Percentiles rank a stretch among this genome's conserved stretches.
phyloP scores from a whole-genome alignment of 2,113 vertebrate species.

The Athene cunicularia region DNA sequence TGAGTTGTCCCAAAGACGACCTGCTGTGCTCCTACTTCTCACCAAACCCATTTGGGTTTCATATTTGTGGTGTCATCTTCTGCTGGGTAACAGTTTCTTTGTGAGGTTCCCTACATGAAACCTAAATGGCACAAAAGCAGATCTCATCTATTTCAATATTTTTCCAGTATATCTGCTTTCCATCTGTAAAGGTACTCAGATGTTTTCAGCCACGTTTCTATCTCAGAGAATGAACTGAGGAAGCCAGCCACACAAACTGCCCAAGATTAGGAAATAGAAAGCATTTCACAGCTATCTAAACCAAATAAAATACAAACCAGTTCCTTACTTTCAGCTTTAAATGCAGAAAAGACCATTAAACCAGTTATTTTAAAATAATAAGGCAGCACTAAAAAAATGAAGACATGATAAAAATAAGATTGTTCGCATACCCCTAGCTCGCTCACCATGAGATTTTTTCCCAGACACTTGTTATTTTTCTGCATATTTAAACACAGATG shows the following conservation, averaged over 20 bases:
- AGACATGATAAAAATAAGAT: neutral
- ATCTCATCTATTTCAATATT: neutral
- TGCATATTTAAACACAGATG: slow-evolving; percentile 37
- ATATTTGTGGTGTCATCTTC: neutral
- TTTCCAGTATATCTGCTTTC: neutral
- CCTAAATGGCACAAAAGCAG: neutral
- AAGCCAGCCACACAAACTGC: neutral
- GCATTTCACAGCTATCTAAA: neutral
- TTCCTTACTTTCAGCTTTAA: neutral
- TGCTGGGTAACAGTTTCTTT: neutral
- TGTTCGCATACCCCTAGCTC: neutral
- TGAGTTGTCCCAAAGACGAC: neutral
- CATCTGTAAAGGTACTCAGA: neutral
- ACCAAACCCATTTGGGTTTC: neutral
- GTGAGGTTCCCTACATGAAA: neutral
- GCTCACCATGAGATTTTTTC: neutral
- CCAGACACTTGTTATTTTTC: neutral
- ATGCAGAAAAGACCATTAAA: neutral
- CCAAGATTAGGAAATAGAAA: neutral
- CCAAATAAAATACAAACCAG: neutral
- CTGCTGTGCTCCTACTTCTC: neutral
- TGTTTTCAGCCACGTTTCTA: neutral
- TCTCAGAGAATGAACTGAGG: neutral
- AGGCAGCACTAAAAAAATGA: neutral
- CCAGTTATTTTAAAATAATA: neutral